Conservation (phyloP, 2,113 vertebrate species). For the Ovis aries region ARS-UI_Ramb_v3.0 NC_056060.1:18536001-18536500, state of each 20-base stretch:
- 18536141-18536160: neutral
- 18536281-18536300: neutral
- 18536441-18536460: neutral
- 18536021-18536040: neutral
- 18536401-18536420: neutral
- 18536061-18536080: neutral
- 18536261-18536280: neutral
- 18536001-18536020: neutral
- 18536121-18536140: neutral
- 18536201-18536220: neutral
- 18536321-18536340: neutral
- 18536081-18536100: neutral
- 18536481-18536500: neutral
- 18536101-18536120: neutral
- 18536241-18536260: neutral
- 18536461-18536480: neutral
- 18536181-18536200: neutral
- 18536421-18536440: neutral
- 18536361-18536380: neutral
- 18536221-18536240: neutral
- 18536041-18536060: neutral
- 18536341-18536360: neutral
- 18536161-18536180: neutral
- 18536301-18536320: neutral
- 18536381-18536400: neutral